A percentile compares a stretch with the other conserved stretches of the same genome.
These are phyloP conservation scores for Columbina picui DNA, from an alignment of 2,113 vertebrate genomes.

Conservation along the genomic window DNA sequence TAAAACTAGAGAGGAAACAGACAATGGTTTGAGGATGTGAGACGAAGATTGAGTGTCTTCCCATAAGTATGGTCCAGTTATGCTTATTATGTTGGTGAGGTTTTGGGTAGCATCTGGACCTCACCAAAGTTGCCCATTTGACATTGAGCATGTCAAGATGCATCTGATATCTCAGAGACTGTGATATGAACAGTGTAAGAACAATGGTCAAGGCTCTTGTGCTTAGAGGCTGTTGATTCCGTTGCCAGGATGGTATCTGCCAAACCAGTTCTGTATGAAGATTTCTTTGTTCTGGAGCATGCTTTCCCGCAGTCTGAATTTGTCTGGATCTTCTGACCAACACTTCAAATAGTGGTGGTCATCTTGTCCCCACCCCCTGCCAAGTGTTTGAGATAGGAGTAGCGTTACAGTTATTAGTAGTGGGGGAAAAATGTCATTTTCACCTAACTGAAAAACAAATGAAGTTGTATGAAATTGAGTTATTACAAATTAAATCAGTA, in stretches of 20 bases:
- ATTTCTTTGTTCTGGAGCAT: neutral
- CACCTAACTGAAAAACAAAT: neutral
- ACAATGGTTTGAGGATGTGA: neutral
- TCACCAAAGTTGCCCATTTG: neutral
- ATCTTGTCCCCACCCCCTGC: neutral
- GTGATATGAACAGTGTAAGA: neutral
- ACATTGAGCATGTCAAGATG: neutral
- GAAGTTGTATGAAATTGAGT: neutral
- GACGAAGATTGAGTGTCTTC: neutral
- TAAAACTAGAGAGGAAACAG: neutral
- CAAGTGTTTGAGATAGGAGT: neutral
- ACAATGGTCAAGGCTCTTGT: fast-evolving
- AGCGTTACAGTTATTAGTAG: neutral
- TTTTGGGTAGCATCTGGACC: neutral
- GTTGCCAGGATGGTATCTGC: neutral
- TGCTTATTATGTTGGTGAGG: neutral
- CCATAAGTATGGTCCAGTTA: neutral
- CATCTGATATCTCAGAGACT: neutral
- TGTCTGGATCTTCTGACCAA: fast-evolving
- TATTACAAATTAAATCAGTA: neutral
- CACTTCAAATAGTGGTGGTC: neutral
- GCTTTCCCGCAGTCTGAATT: neutral
- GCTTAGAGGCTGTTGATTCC: neutral
- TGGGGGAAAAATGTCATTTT: neutral
- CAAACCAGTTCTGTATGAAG: neutral